phyloP scores from a whole-genome alignment of 2,797 vertebrate species.

The Anabas testudineus region DNA sequence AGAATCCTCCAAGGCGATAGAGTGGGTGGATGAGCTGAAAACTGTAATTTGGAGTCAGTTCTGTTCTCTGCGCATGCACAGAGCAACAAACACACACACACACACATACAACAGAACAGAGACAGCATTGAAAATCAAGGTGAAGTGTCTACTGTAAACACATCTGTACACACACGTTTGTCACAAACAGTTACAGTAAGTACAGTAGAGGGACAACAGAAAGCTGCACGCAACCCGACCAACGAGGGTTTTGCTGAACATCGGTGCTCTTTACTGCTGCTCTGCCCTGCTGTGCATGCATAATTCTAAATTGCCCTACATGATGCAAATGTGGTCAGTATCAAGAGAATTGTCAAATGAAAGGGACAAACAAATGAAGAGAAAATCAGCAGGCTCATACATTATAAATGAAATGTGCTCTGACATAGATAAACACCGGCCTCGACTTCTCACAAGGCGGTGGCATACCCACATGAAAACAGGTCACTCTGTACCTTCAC shows the following conservation, averaged over 20 bases:
- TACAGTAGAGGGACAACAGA: conserved; percentile 6
- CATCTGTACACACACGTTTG: conserved; percentile 7
- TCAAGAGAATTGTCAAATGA: conserved; percentile 1
- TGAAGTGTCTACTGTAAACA: conserved; percentile 30
- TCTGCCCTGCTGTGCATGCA: conserved; percentile 10
- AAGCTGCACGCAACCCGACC: conserved; percentile 12
- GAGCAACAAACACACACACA: conserved; percentile 10
- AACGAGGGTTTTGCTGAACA: not conserved
- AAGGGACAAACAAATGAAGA: conserved; percentile 19
- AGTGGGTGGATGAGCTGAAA: conserved; percentile 71
- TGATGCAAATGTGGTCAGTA: conserved; percentile 8
- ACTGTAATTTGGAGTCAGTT: conserved; percentile 61
- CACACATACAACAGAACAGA: conserved; percentile 17
- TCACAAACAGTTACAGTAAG: not conserved
- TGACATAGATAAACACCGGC: conserved; percentile 20
- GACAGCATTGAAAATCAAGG: conserved; percentile 18
- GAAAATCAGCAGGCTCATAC: conserved; percentile 21
- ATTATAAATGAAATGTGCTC: conserved; percentile 27
- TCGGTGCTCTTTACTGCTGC: not conserved
- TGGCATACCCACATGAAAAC: conserved; percentile 26
- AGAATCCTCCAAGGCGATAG: conserved; percentile 51
- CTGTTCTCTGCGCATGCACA: conserved; percentile 24
- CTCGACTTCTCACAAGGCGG: conserved; percentile 1
- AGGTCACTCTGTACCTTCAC: conserved; percentile 26
- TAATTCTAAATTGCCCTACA: not conserved